Base-by-base conservation (phyloP, 30 jellyfish, hydroid and myxozoan species). In the Catostylus mosaicus region DNA sequence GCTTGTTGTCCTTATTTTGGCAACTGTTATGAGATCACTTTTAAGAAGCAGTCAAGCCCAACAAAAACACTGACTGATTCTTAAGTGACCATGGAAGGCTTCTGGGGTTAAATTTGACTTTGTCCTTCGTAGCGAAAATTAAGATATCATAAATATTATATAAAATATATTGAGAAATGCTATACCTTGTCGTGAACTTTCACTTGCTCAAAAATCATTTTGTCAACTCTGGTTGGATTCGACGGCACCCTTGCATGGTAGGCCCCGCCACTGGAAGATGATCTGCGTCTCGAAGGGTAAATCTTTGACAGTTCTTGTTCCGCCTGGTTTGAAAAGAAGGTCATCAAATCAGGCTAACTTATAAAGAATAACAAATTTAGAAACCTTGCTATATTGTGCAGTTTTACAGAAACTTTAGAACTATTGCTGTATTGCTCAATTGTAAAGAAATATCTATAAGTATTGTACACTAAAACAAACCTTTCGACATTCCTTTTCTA, bases 221-320 rank as follows among this genome's bases (percentile, higher is more conserved):
- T 88, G 71, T 94, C 99, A 3, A 94, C 99, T 51, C 99, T 52
- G 5, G 99, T 94, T 45, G 99, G 93, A 48, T 88, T 94, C 11
- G 96, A 24, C 0, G 99, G 97, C 35, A 89, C 66, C 72, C 91
- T 88, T 16, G 85, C 8, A 45, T 78, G 86, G 51, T 63, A 54
- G 0, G 67, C 78, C 14, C 89, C 96, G n/a, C 94, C 76, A 24
- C 56, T 43, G 29, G 97, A 81, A 9, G 99, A 94, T 2, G 90
- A 86, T 18, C 91, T 54, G 50, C 96, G 85, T 35, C 96, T 48
- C 0, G 96, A 71, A 32, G 96, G 96, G 75, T 80, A 88, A 23
- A 73, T 74, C 33, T 75, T 89, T 51, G 96, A 77, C 33, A 94
- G 90, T 76, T 83, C 89, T 30, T 75, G 92, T 76, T 94, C 99